Conservation (phyloP, 2,797 vertebrate species). For the Falco concolor region DNA sequence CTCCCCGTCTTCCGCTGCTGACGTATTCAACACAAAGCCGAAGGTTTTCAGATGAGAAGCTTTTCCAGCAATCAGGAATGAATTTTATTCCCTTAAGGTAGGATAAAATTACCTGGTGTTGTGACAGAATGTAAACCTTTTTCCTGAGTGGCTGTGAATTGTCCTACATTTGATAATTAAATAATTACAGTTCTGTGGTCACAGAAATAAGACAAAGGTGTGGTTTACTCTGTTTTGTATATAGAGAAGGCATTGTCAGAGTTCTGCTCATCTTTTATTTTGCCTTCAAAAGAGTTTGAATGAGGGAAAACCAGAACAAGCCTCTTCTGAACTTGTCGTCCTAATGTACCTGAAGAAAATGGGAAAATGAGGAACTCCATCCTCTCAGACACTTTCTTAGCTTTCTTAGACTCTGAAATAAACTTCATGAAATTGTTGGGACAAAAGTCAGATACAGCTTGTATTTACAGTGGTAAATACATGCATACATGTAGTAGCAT, state of each 20-base stretch:
- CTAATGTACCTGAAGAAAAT: not conserved
- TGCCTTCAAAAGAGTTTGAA: not conserved
- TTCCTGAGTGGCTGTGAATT: not conserved
- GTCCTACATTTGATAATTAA: not conserved
- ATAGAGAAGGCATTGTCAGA: not conserved
- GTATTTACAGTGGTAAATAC: not conserved
- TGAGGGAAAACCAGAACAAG: not conserved
- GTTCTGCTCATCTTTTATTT: not conserved
- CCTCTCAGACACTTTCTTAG: not conserved
- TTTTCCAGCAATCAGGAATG: conserved; percentile 78
- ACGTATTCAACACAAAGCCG: conserved; percentile 57
- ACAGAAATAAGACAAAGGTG: not conserved
- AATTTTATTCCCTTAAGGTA: conserved; percentile 88
- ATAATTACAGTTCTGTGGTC: not conserved
- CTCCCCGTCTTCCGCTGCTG: conserved; percentile 79
- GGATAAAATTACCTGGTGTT: not conserved
- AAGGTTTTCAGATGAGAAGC: conserved; percentile 69
- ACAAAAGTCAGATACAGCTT: not conserved
- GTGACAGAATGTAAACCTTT: not conserved
- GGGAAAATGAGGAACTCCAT: not conserved
- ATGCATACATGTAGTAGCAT: fast-evolving
- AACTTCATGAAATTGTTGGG: not conserved
- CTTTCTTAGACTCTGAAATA: not conserved
- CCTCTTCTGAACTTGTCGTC: not conserved
- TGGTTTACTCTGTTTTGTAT: not conserved